phyloP scores from a whole-genome alignment of 2,888 invertebrate species.

The Diarsia brunnea region DNA sequence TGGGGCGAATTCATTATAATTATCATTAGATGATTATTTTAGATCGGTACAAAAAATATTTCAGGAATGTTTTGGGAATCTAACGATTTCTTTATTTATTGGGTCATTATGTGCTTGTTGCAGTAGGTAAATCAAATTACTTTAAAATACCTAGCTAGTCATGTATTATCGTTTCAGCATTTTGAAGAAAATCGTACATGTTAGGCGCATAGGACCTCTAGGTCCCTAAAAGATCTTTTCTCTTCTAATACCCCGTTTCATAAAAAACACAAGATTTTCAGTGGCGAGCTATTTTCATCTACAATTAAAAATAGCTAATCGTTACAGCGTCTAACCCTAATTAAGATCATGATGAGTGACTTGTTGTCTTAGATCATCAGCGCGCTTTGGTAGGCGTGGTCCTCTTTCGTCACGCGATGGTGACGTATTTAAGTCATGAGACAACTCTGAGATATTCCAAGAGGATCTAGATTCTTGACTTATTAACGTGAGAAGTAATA shows the following conservation, averaged over 20 bases:
- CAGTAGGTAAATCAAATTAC: neutral
- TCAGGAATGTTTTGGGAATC: too few species aligned
- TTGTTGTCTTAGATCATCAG: neutral
- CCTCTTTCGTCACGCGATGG: constrained; percentile 14
- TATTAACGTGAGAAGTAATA: neutral
- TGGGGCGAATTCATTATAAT: too few species aligned
- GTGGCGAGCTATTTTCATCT: neutral
- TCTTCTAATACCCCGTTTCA: too few species aligned
- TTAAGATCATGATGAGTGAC: constrained; percentile 33
- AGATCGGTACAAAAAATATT: too few species aligned
- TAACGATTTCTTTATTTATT: too few species aligned
- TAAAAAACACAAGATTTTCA: neutral
- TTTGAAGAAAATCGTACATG: neutral
- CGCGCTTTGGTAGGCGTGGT: neutral
- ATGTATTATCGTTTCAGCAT: neutral
- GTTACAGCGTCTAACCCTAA: constrained; percentile 3
- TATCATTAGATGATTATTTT: too few species aligned
- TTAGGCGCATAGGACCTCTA: neutral
- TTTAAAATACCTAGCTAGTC: neutral
- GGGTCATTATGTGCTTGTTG: neutral
- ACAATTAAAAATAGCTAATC: constrained; percentile 28
- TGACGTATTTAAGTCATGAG: constrained; percentile 8
- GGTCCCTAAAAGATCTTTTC: neutral
- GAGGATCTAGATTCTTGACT: neutral
- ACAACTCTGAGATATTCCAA: neutral